phyloP scores from a whole-genome alignment of 2,888 invertebrate species.

The Mellilla xanthometata region DNA sequence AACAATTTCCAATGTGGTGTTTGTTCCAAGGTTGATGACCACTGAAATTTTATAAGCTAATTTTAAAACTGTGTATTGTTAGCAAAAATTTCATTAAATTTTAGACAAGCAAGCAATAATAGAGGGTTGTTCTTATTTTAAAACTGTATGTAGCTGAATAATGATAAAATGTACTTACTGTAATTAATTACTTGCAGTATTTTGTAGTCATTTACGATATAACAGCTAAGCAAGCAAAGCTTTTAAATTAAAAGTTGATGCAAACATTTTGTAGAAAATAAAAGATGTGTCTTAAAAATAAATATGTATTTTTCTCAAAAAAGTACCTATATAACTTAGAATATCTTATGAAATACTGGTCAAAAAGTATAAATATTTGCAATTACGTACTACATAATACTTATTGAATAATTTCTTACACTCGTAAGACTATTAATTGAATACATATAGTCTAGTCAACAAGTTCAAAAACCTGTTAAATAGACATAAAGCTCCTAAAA shows the following conservation, averaged over 20 bases:
- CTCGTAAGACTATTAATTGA: no score
- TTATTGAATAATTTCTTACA: no score
- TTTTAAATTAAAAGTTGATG: not conserved
- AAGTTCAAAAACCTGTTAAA: no score
- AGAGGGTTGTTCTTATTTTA: conserved; percentile 11
- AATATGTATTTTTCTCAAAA: conserved; percentile 14
- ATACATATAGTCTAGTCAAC: no score
- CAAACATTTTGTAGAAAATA: conserved; percentile 1
- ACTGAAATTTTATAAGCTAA: no score
- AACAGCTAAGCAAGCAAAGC: not conserved
- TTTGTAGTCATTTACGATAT: conserved; percentile 1
- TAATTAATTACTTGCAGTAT: conserved; percentile 6
- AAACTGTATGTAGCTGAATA: not conserved
- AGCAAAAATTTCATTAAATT: no score
- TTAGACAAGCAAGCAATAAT: conserved; percentile 18
- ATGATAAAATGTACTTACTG: conserved; percentile 3
- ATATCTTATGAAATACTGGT: not conserved
- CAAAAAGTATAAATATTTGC: no score
- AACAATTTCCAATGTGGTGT: no score
- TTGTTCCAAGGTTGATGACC: no score
- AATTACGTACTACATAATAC: no score
- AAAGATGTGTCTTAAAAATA: conserved; percentile 1
- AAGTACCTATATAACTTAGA: conserved; percentile 20
- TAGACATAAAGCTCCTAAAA: no score
- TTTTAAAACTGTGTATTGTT: no score